phyloP scores from a whole-genome alignment of 2,113 vertebrate species.

The Ptilonorhynchus violaceus region DNA sequence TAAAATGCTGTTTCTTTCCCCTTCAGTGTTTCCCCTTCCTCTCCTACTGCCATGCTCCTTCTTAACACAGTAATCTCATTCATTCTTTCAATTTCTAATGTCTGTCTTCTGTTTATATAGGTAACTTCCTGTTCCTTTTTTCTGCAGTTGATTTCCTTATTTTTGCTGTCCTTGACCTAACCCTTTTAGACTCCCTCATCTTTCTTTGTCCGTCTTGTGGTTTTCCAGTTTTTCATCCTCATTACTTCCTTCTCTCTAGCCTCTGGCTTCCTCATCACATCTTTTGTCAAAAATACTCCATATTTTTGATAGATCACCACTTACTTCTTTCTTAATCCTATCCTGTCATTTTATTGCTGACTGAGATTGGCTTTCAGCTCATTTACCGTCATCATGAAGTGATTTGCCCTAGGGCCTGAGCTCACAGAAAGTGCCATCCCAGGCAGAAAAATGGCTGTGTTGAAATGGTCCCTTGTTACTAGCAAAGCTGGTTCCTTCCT shows the following conservation, averaged over 20 bases:
- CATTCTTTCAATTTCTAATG: neutral
- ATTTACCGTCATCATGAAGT: constrained; percentile 28
- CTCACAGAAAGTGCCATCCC: neutral
- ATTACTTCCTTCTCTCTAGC: neutral
- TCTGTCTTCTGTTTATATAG: neutral
- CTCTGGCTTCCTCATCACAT: neutral
- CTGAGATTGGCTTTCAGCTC: constrained; percentile 26
- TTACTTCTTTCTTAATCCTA: constrained; percentile 28
- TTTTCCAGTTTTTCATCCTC: constrained; percentile 10
- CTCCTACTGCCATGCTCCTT: neutral
- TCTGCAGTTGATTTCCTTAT: neutral
- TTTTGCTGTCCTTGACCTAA: neutral
- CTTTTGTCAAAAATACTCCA: constrained; percentile 31
- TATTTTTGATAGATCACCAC: constrained; percentile 35
- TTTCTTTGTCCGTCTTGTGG: neutral
- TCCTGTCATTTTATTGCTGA: constrained; percentile 33
- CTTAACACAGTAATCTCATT: neutral
- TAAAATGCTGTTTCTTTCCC: neutral
- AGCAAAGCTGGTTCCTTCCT: neutral
- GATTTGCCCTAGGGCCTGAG: neutral
- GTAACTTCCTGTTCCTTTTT: neutral
- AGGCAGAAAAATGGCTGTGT: neutral
- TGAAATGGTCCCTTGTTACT: neutral
- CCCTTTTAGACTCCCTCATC: neutral
- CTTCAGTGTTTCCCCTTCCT: neutral